Conservation (phyloP, 1,140 invertebrate genomes). For the Camponotus floridanus region DNA sequence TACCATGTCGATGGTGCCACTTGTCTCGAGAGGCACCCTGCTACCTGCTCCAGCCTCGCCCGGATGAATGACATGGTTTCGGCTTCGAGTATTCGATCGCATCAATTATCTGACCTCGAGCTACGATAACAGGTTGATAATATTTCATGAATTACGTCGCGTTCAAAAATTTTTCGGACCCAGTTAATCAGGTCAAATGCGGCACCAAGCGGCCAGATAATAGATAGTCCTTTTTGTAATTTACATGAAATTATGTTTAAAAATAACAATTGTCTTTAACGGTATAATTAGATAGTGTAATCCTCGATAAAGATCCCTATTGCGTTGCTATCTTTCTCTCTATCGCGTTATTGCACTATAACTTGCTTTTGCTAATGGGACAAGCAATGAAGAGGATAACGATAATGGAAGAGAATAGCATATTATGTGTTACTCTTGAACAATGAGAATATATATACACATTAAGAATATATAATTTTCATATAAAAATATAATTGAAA, state of each 20-base stretch:
- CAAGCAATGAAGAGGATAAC: too few species aligned
- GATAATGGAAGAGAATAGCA: too few species aligned
- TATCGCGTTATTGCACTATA: too few species aligned
- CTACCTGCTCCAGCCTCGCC: conserved; percentile 65
- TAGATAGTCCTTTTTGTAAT: neutral
- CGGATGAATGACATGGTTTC: conserved; percentile 64
- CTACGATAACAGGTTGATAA: conserved; percentile 43
- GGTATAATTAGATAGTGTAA: too few species aligned
- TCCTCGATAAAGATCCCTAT: too few species aligned
- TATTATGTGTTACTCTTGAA: too few species aligned
- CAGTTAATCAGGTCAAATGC: neutral
- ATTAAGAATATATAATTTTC: too few species aligned
- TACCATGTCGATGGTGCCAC: conserved; percentile 79
- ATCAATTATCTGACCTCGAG: conserved; percentile 65
- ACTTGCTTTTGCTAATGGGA: too few species aligned
- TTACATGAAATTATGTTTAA: neutral
- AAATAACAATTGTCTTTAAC: neutral
- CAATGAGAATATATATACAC: too few species aligned
- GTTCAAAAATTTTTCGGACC: neutral
- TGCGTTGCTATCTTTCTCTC: too few species aligned
- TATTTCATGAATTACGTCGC: neutral
- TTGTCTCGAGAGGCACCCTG: conserved; percentile 76
- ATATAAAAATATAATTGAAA: too few species aligned
- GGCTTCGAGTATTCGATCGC: conserved; percentile 19
- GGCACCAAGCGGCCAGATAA: neutral